These are phyloP conservation scores for Corythoichthys haematopterus DNA, from an alignment of 2,113 vertebrate species.

Conservation along the genomic window DNA sequence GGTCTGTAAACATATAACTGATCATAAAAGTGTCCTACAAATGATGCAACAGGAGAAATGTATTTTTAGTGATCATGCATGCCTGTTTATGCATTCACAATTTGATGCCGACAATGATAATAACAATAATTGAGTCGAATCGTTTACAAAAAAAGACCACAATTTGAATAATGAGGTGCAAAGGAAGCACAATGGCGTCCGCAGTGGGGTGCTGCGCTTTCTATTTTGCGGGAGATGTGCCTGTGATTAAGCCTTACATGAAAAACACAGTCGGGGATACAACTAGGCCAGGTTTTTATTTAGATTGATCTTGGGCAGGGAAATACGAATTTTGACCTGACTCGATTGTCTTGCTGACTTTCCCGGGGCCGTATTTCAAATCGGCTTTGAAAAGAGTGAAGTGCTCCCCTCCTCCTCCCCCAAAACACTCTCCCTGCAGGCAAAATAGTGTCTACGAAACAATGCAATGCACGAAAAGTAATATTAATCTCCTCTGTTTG, in stretches of 20 bases:
- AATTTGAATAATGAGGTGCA: conserved; percentile 72
- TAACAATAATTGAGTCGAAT: neutral
- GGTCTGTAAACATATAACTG: neutral
- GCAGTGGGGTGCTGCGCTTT: conserved; percentile 64
- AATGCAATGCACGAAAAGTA: conserved; percentile 70
- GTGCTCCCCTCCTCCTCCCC: conserved; percentile 26
- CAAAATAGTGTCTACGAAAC: conserved; percentile 58
- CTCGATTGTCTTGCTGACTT: conserved; percentile 61
- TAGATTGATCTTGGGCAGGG: conserved; percentile 70
- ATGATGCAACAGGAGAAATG: neutral
- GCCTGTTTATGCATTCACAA: neutral
- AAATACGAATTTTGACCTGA: conserved; percentile 69
- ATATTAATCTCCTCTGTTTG: conserved; percentile 72
- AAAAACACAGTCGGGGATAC: conserved; percentile 72
- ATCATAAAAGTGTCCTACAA: neutral
- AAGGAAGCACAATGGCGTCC: conserved; percentile 59
- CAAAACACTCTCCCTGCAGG: conserved; percentile 17
- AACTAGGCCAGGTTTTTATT: conserved; percentile 70
- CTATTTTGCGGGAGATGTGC: conserved; percentile 58
- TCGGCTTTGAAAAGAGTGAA: conserved; percentile 63
- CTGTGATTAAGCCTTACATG: conserved; percentile 61
- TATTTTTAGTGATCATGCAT: neutral
- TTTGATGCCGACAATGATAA: neutral
- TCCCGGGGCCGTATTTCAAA: conserved; percentile 67
- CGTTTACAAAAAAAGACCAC: conserved; percentile 65